Base-by-base conservation (phyloP, 2,888 invertebrate species). In the Nemurella pictetii region DNA sequence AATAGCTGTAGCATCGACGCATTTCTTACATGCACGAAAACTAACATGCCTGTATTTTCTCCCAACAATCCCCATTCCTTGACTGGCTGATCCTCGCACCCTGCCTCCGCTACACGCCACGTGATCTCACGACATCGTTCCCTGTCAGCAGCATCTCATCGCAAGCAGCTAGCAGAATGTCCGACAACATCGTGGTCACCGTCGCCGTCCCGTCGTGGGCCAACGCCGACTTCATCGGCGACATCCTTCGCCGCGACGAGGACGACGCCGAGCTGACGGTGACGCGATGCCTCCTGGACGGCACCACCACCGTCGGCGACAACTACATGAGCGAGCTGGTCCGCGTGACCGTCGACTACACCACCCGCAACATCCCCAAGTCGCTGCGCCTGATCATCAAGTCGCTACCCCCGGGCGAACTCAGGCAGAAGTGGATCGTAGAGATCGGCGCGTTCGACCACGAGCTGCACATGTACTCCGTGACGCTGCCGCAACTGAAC, bases 291-390 rank as follows among this genome's bases (percentile, higher is more conserved):
- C 32, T 35, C 15, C 80, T 84, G 35, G 12, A 78, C 32, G 32
- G 74, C 32, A 84, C 85, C 30, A 85, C 83, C 30, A 75, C 78
- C 26, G 74, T 36, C n/a, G 86, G 85, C 30, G 85, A 86, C 28
- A 85, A 86, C 81, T 87, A 84, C 82, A 77, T 81, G 55, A 86
- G 85, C 80, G 2, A 77, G 3, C 85, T 85, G 75, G 55, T 83
- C 80, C 72, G 85, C 12, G 84, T 85, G 3, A 74, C 12, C 72
- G 81, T 86, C 28, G 82, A 15, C 12, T 27, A 82, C 55, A 29
- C 35, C 36, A 83, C 85, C 9, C 27, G 80, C 1, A 55, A 73
- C 5, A 55, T 20, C 20, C 15, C 25, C 12, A 36, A 83, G 15
- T n/a, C 15, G 26, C 55, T 36, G 15, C 29, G 55, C 26, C 78